Conservation (phyloP, 1,140 invertebrate genomes). For the Globodera ellingtonae region DNA sequence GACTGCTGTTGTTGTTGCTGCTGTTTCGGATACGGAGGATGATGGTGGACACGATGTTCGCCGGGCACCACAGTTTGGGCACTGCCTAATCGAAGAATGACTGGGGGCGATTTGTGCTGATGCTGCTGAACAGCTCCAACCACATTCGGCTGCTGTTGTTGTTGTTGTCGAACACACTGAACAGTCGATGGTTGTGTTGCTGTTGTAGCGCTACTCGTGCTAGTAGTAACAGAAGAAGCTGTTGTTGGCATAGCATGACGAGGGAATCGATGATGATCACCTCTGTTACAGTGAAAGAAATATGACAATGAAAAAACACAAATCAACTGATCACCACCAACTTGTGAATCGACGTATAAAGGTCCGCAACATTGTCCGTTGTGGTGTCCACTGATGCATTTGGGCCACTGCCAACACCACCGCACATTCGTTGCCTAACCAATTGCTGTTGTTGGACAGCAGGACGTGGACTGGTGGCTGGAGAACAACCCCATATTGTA, state of each 20-base stretch:
- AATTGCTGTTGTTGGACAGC: background rate
- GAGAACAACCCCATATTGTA: background rate
- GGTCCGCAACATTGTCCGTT: background rate
- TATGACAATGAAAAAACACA: background rate
- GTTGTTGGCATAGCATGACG: background rate
- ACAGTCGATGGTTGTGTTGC: background rate
- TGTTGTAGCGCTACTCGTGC: background rate
- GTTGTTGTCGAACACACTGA: background rate
- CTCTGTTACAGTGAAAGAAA: background rate
- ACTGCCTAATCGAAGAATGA: background rate
- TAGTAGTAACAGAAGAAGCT: background rate
- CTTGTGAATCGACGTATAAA: conserved; percentile 7
- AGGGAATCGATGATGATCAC: background rate
- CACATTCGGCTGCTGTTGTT: background rate
- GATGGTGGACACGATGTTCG: background rate
- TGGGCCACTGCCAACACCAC: background rate
- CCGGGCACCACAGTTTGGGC: background rate
- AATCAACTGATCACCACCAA: background rate
- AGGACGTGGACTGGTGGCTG: background rate
- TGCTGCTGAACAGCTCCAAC: background rate
- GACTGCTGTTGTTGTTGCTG: background rate
- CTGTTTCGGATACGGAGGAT: background rate
- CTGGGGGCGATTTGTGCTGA: background rate
- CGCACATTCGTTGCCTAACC: background rate
- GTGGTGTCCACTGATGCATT: background rate